Base-by-base conservation (phyloP, 2,888 invertebrate genomes). In the Myopa tessellatipennis region DNA sequence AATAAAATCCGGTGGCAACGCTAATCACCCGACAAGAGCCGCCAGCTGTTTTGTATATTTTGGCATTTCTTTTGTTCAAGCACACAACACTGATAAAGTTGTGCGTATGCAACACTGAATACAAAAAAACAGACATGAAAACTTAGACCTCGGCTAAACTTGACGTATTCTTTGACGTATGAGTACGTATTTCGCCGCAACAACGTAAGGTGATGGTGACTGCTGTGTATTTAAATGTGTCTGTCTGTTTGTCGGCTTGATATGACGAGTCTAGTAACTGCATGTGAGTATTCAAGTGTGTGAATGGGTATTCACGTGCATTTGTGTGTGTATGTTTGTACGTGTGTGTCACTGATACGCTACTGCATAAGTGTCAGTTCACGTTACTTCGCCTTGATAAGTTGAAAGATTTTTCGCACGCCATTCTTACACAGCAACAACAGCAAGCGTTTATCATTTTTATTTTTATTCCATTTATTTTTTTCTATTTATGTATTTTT, bases 31-130 rank as follows among this genome's bases (percentile, higher is more conserved):
- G n/a, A 3, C 40, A 3, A 61, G 3, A 5, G 58, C 75, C 75
- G 60, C 60, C 75, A 69, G 69, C 75, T 75, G 75, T 68, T 75
- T 68, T 63, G 14, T 6, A 34, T 75, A 16, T 16, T 40, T 60
- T 38, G 14, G 36, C 4, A 16, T 55, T 60, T 36, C 26, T 61
- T 73, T 61, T 10, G 73, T 58, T n/a, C 7, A 52, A 55, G 50
- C 69, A 38, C 16, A 40, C 26, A 14, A 6, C 36, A 67, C 74
- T 74, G 68, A 75, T 75, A 69, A 75, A 75, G 69, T 75, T 75
- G 58, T 69, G 60, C 60, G 60, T 75, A 69, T 58, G 68, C 75
- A 68, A 68, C 74, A 74, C 68, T 26, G 73, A 18, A 26, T 26
- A n/a, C 18, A 63, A 38, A 36, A 55, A 8, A 52, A 74, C 52